Evolutionary conservation across 2,113 vertebrate genomes (phyloP), one percentile per base, ranked within the genome.

Genomic region (Carollia perspicillata): DNA sequence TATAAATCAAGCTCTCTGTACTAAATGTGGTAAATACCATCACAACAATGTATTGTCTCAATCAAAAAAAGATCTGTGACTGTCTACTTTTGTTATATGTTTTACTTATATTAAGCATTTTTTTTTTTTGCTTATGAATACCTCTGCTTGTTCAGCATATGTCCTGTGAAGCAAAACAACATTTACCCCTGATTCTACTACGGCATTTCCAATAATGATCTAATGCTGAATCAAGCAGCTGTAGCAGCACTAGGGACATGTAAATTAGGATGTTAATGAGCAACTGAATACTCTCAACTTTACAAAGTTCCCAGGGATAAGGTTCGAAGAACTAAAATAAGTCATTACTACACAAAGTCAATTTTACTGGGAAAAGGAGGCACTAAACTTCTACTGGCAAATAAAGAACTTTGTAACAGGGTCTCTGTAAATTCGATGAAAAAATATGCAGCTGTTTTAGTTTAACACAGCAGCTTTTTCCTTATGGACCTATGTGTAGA

Each of bases 261-360:
- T 44, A 95, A 96, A 88, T 90, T 68, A 94, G 26, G 63, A 86
- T 87, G 53, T 83, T 93, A 92, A 94, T 86, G 44, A 92, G 93
- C 63, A 95, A 87, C 9, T 47, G 69, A 72, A 79, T 16, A 14
- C 23, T 58, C 35, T 89, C 37, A 80, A 18, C 89, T 93, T 93
- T 95, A 92, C 65, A 95, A 66, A 91, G 84, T 94, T 93, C 37
- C 37, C 58, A 79, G 53, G 47, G 96, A 90, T 87, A 66, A n/a
- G 40, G 40, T 6, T 92, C 47, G 53, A 26, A 72, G 75, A 94
- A 30, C 53, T 91, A 83, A 94, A 97, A 79, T 66, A 94, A 44
- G 90, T 81, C 42, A 89, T 89, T 96, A 78, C 9, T 42, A 87
- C 37, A 77, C 16, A 79, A 89, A 87, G 42, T 91, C 33, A 60